Evolutionary conservation across 2,888 invertebrate species (phyloP), one percentile per base, ranked within the genome.

Genomic region (Polydrusus pterygomalis): DNA sequence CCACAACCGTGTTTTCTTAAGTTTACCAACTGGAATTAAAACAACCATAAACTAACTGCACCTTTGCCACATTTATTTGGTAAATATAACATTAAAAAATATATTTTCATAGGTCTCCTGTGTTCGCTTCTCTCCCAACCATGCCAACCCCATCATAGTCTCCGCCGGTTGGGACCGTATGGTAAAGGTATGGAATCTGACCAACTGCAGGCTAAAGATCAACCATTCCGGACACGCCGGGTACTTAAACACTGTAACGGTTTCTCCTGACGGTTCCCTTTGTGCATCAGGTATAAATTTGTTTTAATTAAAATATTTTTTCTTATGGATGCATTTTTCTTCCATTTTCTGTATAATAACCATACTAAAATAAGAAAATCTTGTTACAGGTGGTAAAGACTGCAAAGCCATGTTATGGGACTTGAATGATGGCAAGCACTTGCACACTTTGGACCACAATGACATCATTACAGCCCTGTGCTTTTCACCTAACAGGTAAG

Each of bases 341-440:
- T n/a, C n/a, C 43, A 43, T 1, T 1, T 10, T 34, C 1, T 34
- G n/a, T n/a, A 43, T n/a, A 43, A 43, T 13, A 43, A 8, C 10
- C 7, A 7, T 43, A 43, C 9, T 43, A 6, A 30, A 30, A 34
- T 9, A 7, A n/a, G 10, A 20, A 30, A 47, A 3, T 45, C 30
- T 25, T 25, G 7, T 45, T 56, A 98, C 98, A 78, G 99, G 99
- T 88, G 99, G 98, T 86, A 98, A 98, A 94, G 99, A 99, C 90
- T 97, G 97, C 90, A 97, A 98, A 90, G 99, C 99, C 10, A 97
- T 99, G 96, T 91, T 99, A 81, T 99, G 99, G 99, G 99, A 99
- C 89, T 90, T 99, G 87, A 99, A 99, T 88, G 99, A 99, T 87
- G 98, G 98, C 90, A 99, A 99, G 89, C 98, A 99, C 89, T 91